These are phyloP conservation scores for Cantharis flavilabris DNA, from an alignment of 2,888 invertebrate genomes.

Conservation along the genomic window DNA sequence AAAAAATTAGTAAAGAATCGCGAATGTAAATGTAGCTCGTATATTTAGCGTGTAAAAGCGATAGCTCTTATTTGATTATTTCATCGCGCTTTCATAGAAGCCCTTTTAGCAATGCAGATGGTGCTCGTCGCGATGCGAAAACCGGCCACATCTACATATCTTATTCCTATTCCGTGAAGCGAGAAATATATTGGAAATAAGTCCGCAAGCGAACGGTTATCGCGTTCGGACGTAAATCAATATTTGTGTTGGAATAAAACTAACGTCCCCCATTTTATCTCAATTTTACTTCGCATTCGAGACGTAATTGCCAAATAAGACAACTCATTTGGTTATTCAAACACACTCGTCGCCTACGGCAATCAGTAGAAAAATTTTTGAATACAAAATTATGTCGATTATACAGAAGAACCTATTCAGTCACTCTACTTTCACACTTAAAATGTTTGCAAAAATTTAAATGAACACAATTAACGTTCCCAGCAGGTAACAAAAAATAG, in stretches of 20 bases:
- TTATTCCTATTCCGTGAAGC: slow-evolving; percentile 38
- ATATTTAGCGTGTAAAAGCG: slow-evolving; percentile 28
- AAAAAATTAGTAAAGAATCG: slow-evolving; percentile 27
- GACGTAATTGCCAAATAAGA: slow-evolving; percentile 43
- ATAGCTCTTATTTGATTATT: slow-evolving; percentile 35
- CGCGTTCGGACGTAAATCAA: slow-evolving; percentile 38
- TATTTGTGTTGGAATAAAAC: slow-evolving; percentile 34
- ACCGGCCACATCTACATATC: slow-evolving; percentile 43
- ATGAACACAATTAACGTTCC: slow-evolving; percentile 1
- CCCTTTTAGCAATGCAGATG: slow-evolving; percentile 43
- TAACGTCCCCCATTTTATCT: slow-evolving; percentile 32
- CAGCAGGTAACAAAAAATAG: neutral
- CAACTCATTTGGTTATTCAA: slow-evolving; percentile 44
- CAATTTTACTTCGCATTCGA: slow-evolving; percentile 37
- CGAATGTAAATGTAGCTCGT: slow-evolving; percentile 28
- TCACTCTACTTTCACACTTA: neutral
- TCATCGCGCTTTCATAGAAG: slow-evolving; percentile 28
- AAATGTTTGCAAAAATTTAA: slow-evolving; percentile 8
- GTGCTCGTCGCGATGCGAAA: slow-evolving; percentile 35
- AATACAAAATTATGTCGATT: slow-evolving; percentile 18
- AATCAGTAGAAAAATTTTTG: slow-evolving; percentile 18
- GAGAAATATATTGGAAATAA: slow-evolving; percentile 41
- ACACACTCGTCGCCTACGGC: slow-evolving; percentile 31
- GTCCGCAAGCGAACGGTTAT: slow-evolving; percentile 35
- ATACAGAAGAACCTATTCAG: slow-evolving; percentile 5